Conservation (phyloP, 2,888 invertebrate genomes). For the Drosophila peninsularis region DNA sequence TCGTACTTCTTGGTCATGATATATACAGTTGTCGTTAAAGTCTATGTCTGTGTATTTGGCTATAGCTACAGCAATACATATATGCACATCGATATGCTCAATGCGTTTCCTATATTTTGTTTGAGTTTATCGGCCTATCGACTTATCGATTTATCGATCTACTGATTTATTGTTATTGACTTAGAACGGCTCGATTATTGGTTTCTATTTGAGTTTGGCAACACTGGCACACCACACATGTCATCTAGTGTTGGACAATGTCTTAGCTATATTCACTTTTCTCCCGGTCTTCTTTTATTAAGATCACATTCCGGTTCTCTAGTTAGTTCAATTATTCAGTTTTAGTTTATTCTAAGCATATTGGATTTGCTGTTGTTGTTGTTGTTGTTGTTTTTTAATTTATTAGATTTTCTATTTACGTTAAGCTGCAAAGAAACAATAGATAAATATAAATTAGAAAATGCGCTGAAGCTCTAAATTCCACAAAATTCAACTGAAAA, state of each 20-base stretch:
- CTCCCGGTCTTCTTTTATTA: not conserved
- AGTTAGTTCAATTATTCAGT: constrained; percentile 6
- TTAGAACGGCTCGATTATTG: constrained; percentile 3
- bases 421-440: constrained; percentile 32
- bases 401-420: constrained; percentile 23
- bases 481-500: not conserved
- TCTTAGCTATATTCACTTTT: constrained; percentile 5
- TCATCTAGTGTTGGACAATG: constrained; percentile 15
- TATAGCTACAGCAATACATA: constrained; percentile 43
- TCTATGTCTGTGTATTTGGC: constrained; percentile 35
- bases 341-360: constrained; percentile 25
- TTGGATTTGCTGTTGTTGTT: constrained; percentile 37
- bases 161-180: constrained; percentile 19
- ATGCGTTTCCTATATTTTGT: not conserved
- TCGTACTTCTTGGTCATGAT: constrained; percentile 99
- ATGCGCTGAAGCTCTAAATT: constrained; percentile 1
- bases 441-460: constrained; percentile 23
- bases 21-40: constrained; percentile 56
- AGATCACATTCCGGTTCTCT: constrained; percentile 35
- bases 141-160: constrained; percentile 8
- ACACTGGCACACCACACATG: constrained; percentile 26
- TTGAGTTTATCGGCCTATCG: constrained; percentile 8
- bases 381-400: constrained; percentile 28
- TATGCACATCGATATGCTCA: constrained; percentile 26
- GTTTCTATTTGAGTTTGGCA: constrained; percentile 37